These are phyloP conservation scores for Caradrina kadenii DNA, from an alignment of 2,888 invertebrate species.

Conservation along the genomic window DNA sequence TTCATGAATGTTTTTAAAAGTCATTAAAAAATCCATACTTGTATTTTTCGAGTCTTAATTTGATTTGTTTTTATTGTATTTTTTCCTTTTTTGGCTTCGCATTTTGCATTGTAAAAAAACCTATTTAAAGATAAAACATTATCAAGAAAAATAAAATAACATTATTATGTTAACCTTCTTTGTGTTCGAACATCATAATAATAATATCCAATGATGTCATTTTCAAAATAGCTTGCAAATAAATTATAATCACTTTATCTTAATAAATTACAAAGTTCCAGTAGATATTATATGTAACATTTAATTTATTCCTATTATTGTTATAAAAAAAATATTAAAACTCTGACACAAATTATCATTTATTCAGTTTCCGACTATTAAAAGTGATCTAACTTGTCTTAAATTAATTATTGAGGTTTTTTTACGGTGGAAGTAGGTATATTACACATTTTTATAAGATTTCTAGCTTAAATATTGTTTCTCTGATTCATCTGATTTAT, in stretches of 20 bases:
- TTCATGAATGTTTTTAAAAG: slow-evolving; percentile 53
- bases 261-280: background rate
- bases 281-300: background rate
- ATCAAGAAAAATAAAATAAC: slow-evolving; percentile 3
- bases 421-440: background rate
- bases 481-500: slow-evolving; percentile 2
- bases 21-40: slow-evolving; percentile 51
- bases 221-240: slow-evolving; percentile 32
- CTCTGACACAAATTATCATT: slow-evolving; percentile 27
- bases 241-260: slow-evolving; percentile 9
- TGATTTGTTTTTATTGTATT: slow-evolving; percentile 38
- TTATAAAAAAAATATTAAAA: slow-evolving; percentile 14
- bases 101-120: slow-evolving; percentile 1
- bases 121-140: slow-evolving; percentile 3
- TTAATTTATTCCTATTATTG: slow-evolving; percentile 14
- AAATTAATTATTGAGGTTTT: slow-evolving; percentile 1
- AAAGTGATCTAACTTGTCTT: slow-evolving; percentile 11
- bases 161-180: background rate
- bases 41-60: slow-evolving; percentile 37
- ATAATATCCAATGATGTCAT: slow-evolving; percentile 25
- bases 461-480: background rate
- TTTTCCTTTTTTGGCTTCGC: slow-evolving; percentile 26
- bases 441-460: slow-evolving; percentile 1
- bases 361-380: slow-evolving; percentile 36
- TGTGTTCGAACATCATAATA: background rate